Percentiles rank a stretch among this genome's conserved stretches.
Conservation (phyloP, 2,797 vertebrate species). For the Falco concolor region DNA sequence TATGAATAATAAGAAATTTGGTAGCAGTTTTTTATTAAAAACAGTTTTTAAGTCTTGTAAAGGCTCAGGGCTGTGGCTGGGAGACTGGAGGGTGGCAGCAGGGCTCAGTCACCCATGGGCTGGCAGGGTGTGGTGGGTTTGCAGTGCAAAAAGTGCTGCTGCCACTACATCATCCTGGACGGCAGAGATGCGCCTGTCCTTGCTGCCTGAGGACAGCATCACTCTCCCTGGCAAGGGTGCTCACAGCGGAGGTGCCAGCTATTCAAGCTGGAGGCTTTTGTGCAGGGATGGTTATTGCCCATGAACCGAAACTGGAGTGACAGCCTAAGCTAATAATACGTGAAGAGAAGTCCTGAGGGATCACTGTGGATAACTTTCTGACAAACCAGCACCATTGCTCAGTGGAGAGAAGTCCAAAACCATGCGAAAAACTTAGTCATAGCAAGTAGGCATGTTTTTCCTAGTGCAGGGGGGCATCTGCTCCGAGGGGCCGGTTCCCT, state of each 20-base stretch:
- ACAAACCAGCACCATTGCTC: neutral
- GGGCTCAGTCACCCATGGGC: neutral
- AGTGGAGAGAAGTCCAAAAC: neutral
- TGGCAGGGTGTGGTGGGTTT: neutral
- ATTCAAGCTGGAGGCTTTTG: neutral
- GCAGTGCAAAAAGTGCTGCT: neutral
- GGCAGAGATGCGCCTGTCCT: neutral
- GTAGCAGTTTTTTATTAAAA: neutral
- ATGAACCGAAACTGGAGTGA: neutral
- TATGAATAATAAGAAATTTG: neutral
- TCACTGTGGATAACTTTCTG: neutral
- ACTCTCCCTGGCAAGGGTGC: neutral
- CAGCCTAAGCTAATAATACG: neutral
- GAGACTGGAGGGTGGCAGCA: neutral
- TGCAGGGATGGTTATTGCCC: neutral
- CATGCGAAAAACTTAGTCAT: neutral
- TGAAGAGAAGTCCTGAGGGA: neutral
- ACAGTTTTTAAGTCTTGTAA: neutral
- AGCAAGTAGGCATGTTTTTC: neutral
- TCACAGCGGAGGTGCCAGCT: neutral
- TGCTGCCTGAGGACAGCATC: neutral
- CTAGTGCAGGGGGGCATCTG: neutral
- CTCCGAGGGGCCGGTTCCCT: neutral
- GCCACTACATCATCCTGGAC: neutral
- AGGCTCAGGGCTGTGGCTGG: fast-evolving